A percentile compares a stretch with the other conserved stretches of the same genome.
Evolutionary conservation across 2,113 vertebrate genomes (phyloP).

Genomic region (Micronisus gabar): DNA sequence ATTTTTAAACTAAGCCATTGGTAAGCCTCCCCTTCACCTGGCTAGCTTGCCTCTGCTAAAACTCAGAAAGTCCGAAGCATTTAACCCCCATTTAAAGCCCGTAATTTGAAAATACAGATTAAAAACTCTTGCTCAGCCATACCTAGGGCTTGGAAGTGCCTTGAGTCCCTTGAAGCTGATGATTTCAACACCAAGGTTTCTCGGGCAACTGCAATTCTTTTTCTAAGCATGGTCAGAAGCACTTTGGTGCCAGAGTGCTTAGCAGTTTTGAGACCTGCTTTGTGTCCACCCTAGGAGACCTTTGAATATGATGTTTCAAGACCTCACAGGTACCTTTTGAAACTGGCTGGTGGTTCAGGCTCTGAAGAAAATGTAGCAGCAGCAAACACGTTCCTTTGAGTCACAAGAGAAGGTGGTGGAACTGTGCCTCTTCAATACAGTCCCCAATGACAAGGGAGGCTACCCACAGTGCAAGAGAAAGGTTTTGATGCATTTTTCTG

Average conservation of each 20-base stretch:
- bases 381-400: not conserved
- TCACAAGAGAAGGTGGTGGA: not conserved
- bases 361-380: not conserved
- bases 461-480: not conserved
- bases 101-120: not conserved
- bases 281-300: not conserved
- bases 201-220: not conserved
- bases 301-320: not conserved
- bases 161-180: not conserved
- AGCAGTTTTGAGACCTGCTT: not conserved
- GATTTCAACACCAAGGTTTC: not conserved
- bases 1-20: not conserved
- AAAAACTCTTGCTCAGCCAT: not conserved
- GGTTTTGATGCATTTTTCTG: not conserved
- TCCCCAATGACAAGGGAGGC: not conserved
- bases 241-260: not conserved
- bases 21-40: not conserved
- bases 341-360: not conserved
- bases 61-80: not conserved
- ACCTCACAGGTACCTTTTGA: not conserved
- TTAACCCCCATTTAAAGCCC: not conserved
- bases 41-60: not conserved
- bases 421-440: not conserved
- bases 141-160: not conserved
- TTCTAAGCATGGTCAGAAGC: not conserved